Evolutionary conservation across 2,113 vertebrate species (phyloP), one percentile per base, ranked within the genome.

Genomic region (Herpetotheres cachinnans): DNA sequence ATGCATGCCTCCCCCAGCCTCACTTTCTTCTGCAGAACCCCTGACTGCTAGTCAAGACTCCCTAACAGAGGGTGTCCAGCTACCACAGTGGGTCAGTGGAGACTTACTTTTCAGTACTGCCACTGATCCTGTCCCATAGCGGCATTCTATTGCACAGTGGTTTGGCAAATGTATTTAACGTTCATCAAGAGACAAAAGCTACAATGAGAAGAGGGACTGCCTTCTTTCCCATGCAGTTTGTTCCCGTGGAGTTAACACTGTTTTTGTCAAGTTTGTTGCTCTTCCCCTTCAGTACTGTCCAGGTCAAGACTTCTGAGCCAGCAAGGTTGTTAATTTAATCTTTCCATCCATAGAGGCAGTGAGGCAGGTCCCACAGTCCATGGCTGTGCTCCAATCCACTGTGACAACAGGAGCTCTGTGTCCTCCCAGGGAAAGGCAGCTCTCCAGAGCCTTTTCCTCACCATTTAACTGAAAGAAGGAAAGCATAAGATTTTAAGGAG

Each of bases 291-390:
- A 42, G 19, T 67, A 52, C 25, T 59, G 52, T 54, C 59, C 91
- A 62, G 18, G 50, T 96, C 97, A 99, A 95, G 97, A 96, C 86
- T 99, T 99, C 78, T 99, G 99, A 47, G 99, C 99, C 91, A 99
- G 98, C 30, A 99, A 98, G 5, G 99, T 99, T 96, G 99, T 99
- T 95, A 99, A 97, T 98, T 99, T 99, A 96, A 99, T 99, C 98
- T 99, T 99, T 71, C 99, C 99, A 4, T 99, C 99, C 99, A 99
- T 99, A 29, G 99, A 99, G 49, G 99, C 99, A 0, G 99, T 99
- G 77, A 99, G 98, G 92, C 99, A 99, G 62, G 99, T 99, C 44
- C 99, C 99, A 2, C 99, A 99, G 97, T 99, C 99, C 98, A 99
- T 98, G 3, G 99, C 99, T 0, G 99, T 99, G 97, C 99, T 99